Evolutionary conservation across 2,888 invertebrate species (phyloP), one percentile per base, ranked within the genome.

Genomic region (Icerya purchasi): DNA sequence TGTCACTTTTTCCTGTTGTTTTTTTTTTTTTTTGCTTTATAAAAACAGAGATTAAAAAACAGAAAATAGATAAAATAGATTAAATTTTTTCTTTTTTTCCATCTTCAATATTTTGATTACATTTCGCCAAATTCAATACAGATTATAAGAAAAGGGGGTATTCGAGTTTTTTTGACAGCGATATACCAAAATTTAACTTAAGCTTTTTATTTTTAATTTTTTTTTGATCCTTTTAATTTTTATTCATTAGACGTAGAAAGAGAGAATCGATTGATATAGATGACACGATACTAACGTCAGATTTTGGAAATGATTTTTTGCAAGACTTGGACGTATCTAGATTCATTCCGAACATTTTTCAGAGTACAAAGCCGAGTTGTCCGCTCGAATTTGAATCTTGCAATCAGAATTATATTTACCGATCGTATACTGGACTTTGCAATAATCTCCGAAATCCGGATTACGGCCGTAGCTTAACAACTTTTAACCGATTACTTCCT

Each of bases 371-470:
- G 54, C 78, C 82, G 0, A 78, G 81, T 57, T 86, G 88, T 62
- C 84, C 70, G 21, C 63, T 65, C 50, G 67, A 67, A 61, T 63
- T 64, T n/a, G 65, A 66, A 1, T 63, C 66, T 81, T 5, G 79
- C 76, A 50, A 77, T 73, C 3, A 84, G 81, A 0, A 63, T 54
- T 64, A 69, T 57, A 67, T 68, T 5, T 72, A 68, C 63, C 76
- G 87, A 65, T 81, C 83, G 0, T 78, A 83, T 62, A 84, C 86
- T 0, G 91, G 91, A 0, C 83, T 85, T 67, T 92, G 92, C 69
- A 92, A 92, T 68, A 92, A 92, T 69, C 71, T 91, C 56, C 77
- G 84, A 36, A 85, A 87, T 68, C 88, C 90, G 0, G 79, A 77
- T 61, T 78, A 85, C 67, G 92, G 89, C 20, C 86, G 87, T 69